phyloP scores from a whole-genome alignment of 2,113 vertebrate species.

The Vulpes vulpes region DNA sequence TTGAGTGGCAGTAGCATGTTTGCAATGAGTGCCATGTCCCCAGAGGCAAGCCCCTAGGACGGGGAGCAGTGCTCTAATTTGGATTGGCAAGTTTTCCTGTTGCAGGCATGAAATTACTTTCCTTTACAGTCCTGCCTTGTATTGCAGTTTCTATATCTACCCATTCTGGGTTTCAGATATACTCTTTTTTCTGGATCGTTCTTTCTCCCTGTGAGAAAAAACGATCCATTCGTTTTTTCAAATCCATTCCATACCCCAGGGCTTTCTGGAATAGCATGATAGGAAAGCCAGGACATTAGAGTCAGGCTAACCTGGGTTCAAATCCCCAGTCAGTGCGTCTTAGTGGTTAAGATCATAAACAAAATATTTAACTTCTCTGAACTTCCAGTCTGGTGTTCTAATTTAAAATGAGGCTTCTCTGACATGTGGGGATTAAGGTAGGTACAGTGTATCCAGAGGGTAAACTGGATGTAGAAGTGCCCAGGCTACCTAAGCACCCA shows the following conservation, averaged over 20 bases:
- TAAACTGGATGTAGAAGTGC: background rate
- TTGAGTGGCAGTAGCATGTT: background rate
- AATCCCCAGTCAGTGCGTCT: background rate
- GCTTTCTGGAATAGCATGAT: fast-evolving
- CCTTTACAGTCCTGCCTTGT: background rate
- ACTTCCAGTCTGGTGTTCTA: background rate
- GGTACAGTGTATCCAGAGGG: background rate
- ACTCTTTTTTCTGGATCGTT: background rate
- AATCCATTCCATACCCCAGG: background rate
- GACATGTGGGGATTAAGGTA: background rate
- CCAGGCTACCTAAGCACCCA: background rate
- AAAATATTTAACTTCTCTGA: background rate
- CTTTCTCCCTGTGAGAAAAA: background rate
- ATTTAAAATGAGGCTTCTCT: background rate
- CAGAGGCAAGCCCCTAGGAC: background rate
- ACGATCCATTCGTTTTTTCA: background rate
- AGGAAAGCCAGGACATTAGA: background rate
- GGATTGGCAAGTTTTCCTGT: background rate
- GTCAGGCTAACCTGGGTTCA: background rate
- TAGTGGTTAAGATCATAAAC: background rate
- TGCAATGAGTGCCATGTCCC: background rate
- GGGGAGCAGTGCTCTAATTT: background rate
- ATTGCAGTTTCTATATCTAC: background rate
- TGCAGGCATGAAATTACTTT: background rate
- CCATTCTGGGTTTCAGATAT: background rate